phyloP scores from a whole-genome alignment of 2,888 invertebrate genomes.

The Aporophyla nigra region DNA sequence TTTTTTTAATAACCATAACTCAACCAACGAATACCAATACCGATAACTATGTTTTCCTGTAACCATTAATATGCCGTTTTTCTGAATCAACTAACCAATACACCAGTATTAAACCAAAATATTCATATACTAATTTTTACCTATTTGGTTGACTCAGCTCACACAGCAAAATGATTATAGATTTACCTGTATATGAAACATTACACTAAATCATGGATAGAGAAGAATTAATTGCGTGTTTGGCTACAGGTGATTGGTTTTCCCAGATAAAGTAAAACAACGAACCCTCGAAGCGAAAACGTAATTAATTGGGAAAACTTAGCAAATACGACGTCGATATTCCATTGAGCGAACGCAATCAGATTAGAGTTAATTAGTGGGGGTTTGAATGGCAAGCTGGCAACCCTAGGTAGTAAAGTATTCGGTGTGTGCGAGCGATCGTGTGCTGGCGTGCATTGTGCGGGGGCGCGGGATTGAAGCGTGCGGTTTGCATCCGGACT shows the following conservation, averaged over 20 bases:
- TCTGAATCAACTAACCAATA: neutral
- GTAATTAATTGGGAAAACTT: constrained; percentile 71
- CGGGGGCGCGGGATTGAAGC: constrained; percentile 81
- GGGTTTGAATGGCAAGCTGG: constrained; percentile 66
- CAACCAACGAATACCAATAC: neutral
- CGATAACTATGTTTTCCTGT: neutral
- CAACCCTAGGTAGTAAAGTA: constrained; percentile 70
- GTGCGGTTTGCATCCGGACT: constrained; percentile 84
- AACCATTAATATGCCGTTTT: neutral
- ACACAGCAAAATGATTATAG: constrained; percentile 16
- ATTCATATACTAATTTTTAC: constrained; percentile 2
- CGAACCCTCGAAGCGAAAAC: constrained; percentile 48
- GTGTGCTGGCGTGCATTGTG: constrained; percentile 72
- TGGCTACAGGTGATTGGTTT: constrained; percentile 54
- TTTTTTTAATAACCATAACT: neutral
- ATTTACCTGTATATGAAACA: constrained; percentile 19
- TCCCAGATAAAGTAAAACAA: constrained; percentile 57
- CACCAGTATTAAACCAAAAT: neutral
- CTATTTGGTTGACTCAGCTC: constrained; percentile 10
- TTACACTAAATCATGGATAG: constrained; percentile 31
- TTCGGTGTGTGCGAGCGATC: constrained; percentile 48
- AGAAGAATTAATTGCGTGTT: constrained; percentile 54
- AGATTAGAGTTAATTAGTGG: constrained; percentile 58
- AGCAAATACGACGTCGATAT: constrained; percentile 51
- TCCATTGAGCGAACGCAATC: constrained; percentile 49